Evolutionary conservation across 2,888 invertebrate genomes (phyloP), one percentile per base, ranked within the genome.

Genomic region (Mesochorus sp.): DNA sequence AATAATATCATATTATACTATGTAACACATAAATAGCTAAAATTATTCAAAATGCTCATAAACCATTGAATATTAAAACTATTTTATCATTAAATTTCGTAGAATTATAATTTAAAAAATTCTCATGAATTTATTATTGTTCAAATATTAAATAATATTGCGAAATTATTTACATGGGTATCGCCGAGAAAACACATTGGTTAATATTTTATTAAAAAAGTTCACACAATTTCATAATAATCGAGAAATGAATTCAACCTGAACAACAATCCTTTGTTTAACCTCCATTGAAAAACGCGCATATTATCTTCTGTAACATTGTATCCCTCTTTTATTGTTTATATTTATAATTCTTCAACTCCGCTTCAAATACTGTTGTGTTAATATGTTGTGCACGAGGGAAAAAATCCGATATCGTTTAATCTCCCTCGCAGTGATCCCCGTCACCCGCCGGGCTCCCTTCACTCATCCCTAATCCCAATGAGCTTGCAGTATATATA

Each of bases 371-470:
- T 66, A 44, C 34, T 8, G 57, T 39, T 24, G 51, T 17, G 42
- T 24, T 62, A 51, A 68, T 64, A 64, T 68, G 31, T 28, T 34
- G 42, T 17, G 59, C 12, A n/a, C 39, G 21, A 57, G 62, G 14
- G 28, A 19, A 14, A 55, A 26, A 51, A 37, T 34, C 28, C 64
- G 59, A 70, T 64, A 59, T 78, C 74, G 74, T 70, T 78, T 74
- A 78, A 78, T 78, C 73, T 64, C 34, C 66, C 78, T 61, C 53
- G 28, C 74, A 70, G n/a, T 34, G 37, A 68, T 62, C 70, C 51
- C 14, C 51, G n/a, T n/a, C 39, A 28, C 39, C 21, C 31, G 31
- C 49, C 12, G 51, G 4, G 3, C 17, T 61, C 26, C 49, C 49
- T 8, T 57, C 28, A 12, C 53, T 70, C 64, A 24, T 8, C 57